Base-by-base conservation (phyloP, 2,113 vertebrate genomes). In the Puma concolor region DNA sequence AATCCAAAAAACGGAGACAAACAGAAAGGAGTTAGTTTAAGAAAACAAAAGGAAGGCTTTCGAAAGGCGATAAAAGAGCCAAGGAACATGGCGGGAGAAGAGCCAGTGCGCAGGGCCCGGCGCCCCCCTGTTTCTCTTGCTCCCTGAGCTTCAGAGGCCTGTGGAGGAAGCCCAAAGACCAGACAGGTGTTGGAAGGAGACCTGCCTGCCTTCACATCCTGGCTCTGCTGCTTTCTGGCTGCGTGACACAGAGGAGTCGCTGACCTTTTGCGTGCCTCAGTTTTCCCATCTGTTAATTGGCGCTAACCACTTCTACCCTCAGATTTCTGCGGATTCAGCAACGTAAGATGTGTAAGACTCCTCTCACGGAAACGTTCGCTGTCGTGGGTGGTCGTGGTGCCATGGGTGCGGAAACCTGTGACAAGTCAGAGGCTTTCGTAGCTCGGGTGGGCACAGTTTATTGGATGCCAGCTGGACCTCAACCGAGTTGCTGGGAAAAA, bases 11-110 rank as follows among this genome's bases (percentile, higher is more conserved):
- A 69, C 54, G 94, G 76, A 91, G 88, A 52, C 86, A 97, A 31
- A 54, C 76, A 96, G 90, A 92, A 52, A 87, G 5, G 23, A 36
- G 81, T 90, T 89, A 66, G 84, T 50, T 92, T 87, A 95, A 86
- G 94, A 95, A 97, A 91, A 96, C 54, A 80, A 95, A 96, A 52
- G 54, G 66, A 87, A 36, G 38, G 19, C 36, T 92, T 74, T 25
- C 64, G 94, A 77, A 69, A 29, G 0, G 29, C 66, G 72, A 76
- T 36, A 17, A 64, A 38, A n/a, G 64, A 33, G 33, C 15, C 67
- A 50, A 74, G 66, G 38, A 23, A 54, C 72, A 82, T 29, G 4
- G 19, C 13, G 52, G 60, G 52, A 63, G 10, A 15, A 77, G 23
- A 57, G 12, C 14, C 31, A 9, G 50, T 19, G 52, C 50, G 15